These are phyloP conservation scores for Scylla paramamosain DNA, from an alignment of 1,140 invertebrate genomes.

Conservation along the genomic window DNA sequence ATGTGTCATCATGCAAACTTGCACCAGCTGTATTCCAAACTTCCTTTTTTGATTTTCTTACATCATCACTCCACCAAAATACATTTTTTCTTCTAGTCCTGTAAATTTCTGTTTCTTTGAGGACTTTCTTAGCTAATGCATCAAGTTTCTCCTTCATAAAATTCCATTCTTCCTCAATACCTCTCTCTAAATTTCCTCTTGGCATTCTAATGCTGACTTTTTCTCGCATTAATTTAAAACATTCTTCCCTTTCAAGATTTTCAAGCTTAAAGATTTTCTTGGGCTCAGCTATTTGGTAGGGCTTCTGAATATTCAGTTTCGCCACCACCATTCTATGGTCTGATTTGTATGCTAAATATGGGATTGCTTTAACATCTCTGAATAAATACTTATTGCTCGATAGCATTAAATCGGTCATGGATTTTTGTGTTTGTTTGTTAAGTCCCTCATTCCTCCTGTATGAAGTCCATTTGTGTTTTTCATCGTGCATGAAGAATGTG, in stretches of 20 bases:
- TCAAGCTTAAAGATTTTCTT: background rate
- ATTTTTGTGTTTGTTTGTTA: background rate
- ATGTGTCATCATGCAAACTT: background rate
- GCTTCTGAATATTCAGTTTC: background rate
- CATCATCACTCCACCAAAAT: background rate
- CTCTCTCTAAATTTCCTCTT: slow-evolving; percentile 12
- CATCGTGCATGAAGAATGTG: slow-evolving; percentile 22
- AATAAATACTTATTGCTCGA: background rate
- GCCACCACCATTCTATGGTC: background rate
- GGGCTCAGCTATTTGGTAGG: background rate
- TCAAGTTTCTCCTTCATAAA: background rate
- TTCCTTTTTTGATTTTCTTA: background rate
- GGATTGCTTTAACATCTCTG: background rate
- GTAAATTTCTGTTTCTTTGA: background rate
- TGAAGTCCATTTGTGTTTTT: background rate
- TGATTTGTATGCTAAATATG: slow-evolving; percentile 2
- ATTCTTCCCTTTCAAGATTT: background rate
- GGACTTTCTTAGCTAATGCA: background rate
- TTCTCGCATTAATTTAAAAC: background rate
- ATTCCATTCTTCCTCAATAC: slow-evolving; percentile 12
- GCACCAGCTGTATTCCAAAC: background rate
- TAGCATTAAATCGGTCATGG: background rate
- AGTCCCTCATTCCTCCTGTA: background rate
- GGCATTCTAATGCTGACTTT: background rate
- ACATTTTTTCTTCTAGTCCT: background rate